Evolutionary conservation across 23 tunicate genomes (phyloP).

Genomic region (Botrylloides violaceus): DNA sequence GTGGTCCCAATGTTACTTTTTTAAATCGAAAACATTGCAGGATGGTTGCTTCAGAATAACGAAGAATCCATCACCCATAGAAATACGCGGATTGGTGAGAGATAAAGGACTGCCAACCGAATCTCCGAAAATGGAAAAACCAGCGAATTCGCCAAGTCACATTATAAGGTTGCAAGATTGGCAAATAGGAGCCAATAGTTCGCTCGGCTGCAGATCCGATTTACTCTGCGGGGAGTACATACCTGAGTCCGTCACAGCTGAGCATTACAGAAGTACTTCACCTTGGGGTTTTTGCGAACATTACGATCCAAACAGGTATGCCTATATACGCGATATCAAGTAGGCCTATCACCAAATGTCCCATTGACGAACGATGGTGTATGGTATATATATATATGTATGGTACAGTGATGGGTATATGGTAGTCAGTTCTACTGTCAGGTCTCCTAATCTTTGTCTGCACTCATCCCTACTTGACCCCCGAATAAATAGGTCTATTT

Average conservation of each 20-base stretch:
- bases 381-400: no score
- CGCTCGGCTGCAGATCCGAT: conserved; percentile 9
- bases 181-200: not conserved
- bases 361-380: no score
- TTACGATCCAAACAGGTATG: conserved; percentile 15
- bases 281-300: conserved; percentile 25
- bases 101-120: not conserved
- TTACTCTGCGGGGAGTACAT: not conserved
- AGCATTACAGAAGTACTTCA: conserved; percentile 6
- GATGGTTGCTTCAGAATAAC: conserved; percentile 1
- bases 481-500: no score
- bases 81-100: conserved; percentile 4
- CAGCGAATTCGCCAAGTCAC: no score
- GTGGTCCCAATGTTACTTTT: conserved; percentile 5
- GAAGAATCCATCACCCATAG: not conserved
- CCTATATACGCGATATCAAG: not conserved
- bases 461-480: no score
- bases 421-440: no score
- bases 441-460: no score
- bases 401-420: no score
- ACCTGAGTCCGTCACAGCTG: not conserved
- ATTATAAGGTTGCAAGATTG: not conserved
- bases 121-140: no score
- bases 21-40: not conserved
- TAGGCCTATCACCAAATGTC: not conserved